Evolutionary conservation across 2,888 invertebrate species (phyloP), one percentile per base, ranked within the genome.

Genomic region (Rugalucina vietnamica): DNA sequence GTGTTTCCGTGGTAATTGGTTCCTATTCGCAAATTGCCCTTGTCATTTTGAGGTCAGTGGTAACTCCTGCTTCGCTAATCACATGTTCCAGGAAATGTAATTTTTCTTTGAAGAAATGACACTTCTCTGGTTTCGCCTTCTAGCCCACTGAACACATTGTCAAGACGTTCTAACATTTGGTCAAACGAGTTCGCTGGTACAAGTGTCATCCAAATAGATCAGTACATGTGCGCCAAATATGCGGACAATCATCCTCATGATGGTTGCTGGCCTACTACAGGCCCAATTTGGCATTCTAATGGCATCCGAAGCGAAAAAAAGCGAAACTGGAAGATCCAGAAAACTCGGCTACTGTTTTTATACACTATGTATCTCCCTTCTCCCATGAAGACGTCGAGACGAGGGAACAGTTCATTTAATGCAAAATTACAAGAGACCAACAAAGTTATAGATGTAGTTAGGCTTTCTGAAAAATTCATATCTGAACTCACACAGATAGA

Each of bases 201-300:
- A 18, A 89, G 60, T 82, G 54, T 91, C 89, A 71, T 89, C 90
- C 49, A 90, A 37, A 69, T 87, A 91, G 3, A 89, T 80, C 21
- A 89, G 70, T 5, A 78, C 10, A 8, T 74, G 73, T 27, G 87
- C 90, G 36, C 76, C 79, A 27, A 90, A 82, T 32, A 69, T 70
- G 12, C 50, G 72, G 14, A 89, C 84, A 87, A 90, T 87, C 10
- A 89, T n/a, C 3, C 86, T 14, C 75, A 80, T 76, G 70, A 89
- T 88, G 0, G 88, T 90, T 0, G 82, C 80, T 0, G 90, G 88
- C 4, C 81, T 76, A 65, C 82, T 88, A 36, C 76, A 84, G 3
- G 89, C 50, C 0, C 89, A 88, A 34, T 87, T 79, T 10, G 86
- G 87, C 84, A 90, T 88, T 5, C 84, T 24, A 8, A 32, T 43